Conservation (phyloP, 2,888 invertebrate species). For the Epinotia ramella region DNA sequence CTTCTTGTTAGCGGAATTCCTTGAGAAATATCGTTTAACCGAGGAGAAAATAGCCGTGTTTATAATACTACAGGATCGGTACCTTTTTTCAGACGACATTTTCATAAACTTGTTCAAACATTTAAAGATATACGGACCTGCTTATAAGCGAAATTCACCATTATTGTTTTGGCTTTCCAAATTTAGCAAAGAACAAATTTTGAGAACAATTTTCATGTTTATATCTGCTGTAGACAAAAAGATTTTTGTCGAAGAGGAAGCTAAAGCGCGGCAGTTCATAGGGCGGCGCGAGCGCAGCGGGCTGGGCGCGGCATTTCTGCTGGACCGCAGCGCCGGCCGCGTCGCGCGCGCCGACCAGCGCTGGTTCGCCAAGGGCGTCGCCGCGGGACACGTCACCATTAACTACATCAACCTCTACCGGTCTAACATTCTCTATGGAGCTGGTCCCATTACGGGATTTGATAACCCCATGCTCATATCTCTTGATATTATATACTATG, state of each 20-base stretch:
- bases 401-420: constrained; percentile 50
- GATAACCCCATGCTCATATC: constrained; percentile 52
- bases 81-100: constrained; percentile 14
- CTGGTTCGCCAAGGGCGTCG: constrained; percentile 57
- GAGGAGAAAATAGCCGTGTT: constrained; percentile 34
- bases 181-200: neutral
- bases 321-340: constrained; percentile 39
- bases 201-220: neutral
- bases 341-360: constrained; percentile 48
- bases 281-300: constrained; percentile 39
- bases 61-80: constrained; percentile 26
- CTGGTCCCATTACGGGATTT: constrained; percentile 47
- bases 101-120: constrained; percentile 46
- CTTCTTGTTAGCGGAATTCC: constrained; percentile 26
- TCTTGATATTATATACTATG: constrained; percentile 59
- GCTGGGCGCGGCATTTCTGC: constrained; percentile 43
- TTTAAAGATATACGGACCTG: neutral
- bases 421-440: constrained; percentile 45
- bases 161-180: constrained; percentile 1
- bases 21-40: constrained; percentile 15
- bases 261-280: constrained; percentile 30
- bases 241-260: constrained; percentile 20
- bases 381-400: constrained; percentile 48
- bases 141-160: neutral
- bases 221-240: neutral